Evolutionary conservation across 2,797 vertebrate species (phyloP), one percentile per base, ranked within the genome.

Genomic region (Cynopterus sphinx): DNA sequence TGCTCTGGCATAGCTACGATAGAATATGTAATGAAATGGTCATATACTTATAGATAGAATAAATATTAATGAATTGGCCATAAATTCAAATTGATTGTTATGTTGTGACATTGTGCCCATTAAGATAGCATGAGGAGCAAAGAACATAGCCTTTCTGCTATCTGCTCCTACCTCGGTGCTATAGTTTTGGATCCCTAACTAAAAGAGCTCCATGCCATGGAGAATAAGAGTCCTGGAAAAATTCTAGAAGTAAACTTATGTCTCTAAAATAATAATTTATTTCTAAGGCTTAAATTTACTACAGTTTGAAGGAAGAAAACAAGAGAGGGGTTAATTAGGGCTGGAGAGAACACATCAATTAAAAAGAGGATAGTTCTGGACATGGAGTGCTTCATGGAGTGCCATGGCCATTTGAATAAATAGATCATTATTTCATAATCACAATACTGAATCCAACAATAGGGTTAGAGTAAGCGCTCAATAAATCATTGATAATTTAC

Each of bases 11-110:
- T 24, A 81, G 15, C 19, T 78, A 89, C 16, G 57, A 93, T 74
- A 82, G 33, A 65, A 94, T 68, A 86, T 31, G 13, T 43, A 94
- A 90, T 79, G 17, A 84, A 55, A 53, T 41, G 31, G 3, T 10
- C 36, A 65, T 43, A 13, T 49, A 8, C 3, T 43, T 91, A 59
- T 65, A 94, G 31, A 75, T 81, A 65, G 11, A 86, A 87, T 77
- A 46, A 75, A 46, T 92, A 68, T 55, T 92, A 94, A 84, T 73
- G 19, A 93, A 49, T 84, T 12, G 67, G 2, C 15, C 43, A 67
- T 87, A 73, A 87, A 91, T 85, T 55, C 9, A 39, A 88, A 75
- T 2, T 36, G 31, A 81, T 75, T 9, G 36, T 81, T 79, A 5
- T 33, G 41, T 13, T 67, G 63, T 19, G 46, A 82, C 7, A 28